phyloP scores from a whole-genome alignment of 2,797 vertebrate genomes.

The Gymnopithys bicolor region DNA sequence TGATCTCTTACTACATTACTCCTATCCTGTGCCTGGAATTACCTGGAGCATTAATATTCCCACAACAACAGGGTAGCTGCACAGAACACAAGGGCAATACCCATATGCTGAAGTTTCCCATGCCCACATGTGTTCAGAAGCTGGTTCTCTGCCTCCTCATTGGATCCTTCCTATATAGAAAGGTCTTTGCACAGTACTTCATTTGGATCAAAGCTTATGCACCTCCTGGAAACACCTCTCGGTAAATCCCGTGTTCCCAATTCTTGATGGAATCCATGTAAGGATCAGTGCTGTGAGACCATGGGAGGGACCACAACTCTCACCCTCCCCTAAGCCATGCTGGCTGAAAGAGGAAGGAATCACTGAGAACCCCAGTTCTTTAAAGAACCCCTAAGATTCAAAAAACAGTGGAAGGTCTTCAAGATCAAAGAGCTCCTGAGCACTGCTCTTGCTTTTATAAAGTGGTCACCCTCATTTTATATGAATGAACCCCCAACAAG shows the following conservation, averaged over 20 bases:
- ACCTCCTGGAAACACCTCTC: not conserved
- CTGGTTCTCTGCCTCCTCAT: not conserved
- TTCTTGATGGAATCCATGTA: not conserved
- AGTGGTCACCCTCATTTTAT: not conserved
- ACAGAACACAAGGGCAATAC: not conserved
- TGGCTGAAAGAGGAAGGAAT: not conserved
- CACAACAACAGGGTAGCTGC: not conserved
- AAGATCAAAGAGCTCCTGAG: not conserved
- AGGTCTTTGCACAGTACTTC: not conserved
- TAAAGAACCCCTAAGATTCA: not conserved
- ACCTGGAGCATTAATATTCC: not conserved
- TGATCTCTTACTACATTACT: not conserved
- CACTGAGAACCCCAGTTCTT: not conserved
- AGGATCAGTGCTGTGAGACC: not conserved
- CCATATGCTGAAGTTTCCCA: not conserved
- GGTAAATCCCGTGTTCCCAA: not conserved
- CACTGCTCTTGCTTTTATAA: not conserved
- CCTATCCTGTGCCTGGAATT: not conserved
- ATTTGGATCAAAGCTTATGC: not conserved
- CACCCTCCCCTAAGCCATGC: not conserved
- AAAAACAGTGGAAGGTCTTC: not conserved
- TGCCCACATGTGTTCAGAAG: not conserved
- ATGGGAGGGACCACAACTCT: accelerated
- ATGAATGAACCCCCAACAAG: not conserved
- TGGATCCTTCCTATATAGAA: not conserved